Evolutionary conservation across 2,888 invertebrate species (phyloP).

Genomic region (Macrosiphum euphorbiae): DNA sequence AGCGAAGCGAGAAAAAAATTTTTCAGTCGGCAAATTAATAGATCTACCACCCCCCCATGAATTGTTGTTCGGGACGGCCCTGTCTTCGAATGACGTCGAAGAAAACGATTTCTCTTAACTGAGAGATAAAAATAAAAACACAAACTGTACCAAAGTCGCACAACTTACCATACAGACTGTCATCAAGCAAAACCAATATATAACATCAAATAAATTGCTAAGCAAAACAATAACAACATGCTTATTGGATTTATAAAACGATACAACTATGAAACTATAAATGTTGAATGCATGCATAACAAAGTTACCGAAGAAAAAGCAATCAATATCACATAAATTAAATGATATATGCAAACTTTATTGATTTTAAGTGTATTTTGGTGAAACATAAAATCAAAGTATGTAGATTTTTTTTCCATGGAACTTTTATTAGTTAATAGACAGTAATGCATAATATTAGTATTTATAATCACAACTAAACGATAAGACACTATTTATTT

Average conservation of each 20-base stretch:
- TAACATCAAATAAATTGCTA: too few species aligned
- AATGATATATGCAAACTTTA: background rate
- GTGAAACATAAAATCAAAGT: background rate
- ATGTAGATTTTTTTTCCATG: background rate
- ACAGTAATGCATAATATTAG: background rate
- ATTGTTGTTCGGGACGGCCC: too few species aligned
- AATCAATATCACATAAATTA: background rate
- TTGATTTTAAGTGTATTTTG: background rate
- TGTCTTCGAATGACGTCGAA: background rate
- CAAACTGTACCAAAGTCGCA: background rate
- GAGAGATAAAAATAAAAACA: background rate
- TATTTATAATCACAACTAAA: background rate
- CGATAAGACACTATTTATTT: background rate
- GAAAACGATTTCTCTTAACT: constrained; percentile 9
- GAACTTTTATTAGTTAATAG: background rate
- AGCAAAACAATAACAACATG: background rate
- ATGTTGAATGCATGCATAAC: background rate
- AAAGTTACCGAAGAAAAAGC: background rate
- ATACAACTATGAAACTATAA: background rate
- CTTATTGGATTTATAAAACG: background rate
- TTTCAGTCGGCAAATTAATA: too few species aligned
- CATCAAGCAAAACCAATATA: background rate
- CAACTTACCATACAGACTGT: background rate
- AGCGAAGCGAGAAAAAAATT: too few species aligned
- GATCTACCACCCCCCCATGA: too few species aligned